phyloP scores from a whole-genome alignment of 2,888 invertebrate genomes.

The Cyclophora punctaria region DNA sequence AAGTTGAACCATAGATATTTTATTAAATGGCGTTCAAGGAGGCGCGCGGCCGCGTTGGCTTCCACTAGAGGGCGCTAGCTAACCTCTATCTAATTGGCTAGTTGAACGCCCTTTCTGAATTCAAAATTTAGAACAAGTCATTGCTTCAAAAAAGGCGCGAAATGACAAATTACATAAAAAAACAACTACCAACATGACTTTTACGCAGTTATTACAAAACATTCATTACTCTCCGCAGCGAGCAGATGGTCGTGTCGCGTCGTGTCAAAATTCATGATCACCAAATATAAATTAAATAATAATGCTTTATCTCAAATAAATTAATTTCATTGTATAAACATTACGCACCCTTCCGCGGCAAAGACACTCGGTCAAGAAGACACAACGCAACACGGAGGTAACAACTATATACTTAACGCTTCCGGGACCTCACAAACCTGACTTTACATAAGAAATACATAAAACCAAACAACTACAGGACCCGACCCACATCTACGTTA shows the following conservation, averaged over 20 bases:
- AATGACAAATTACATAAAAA: conserved; percentile 25
- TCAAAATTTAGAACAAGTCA: too few species aligned
- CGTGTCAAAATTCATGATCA: too few species aligned
- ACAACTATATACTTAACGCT: too few species aligned
- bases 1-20: conserved; percentile 50
- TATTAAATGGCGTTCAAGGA: conserved; percentile 44
- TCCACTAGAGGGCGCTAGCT: conserved; percentile 47
- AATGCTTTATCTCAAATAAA: too few species aligned
- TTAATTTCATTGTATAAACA: too few species aligned
- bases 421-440: conserved; percentile 2
- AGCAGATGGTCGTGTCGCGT: conserved; percentile 23
- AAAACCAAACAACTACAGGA: conserved; percentile 23
- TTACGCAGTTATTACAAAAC: conserved; percentile 41
- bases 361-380: conserved; percentile 15
- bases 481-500: conserved; percentile 47
- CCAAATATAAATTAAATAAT: too few species aligned
- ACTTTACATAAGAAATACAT: conserved; percentile 12
- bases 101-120: conserved; percentile 17
- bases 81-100: conserved; percentile 35
- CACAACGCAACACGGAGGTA: conserved; percentile 13
- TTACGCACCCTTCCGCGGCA: too few species aligned
- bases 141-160: conserved; percentile 34
- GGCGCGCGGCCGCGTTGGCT: conserved; percentile 62
- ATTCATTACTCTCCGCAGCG: conserved; percentile 50
- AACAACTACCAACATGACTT: conserved; percentile 37